phyloP scores from a whole-genome alignment of 2,797 vertebrate genomes.

The Alcedo atthis region DNA sequence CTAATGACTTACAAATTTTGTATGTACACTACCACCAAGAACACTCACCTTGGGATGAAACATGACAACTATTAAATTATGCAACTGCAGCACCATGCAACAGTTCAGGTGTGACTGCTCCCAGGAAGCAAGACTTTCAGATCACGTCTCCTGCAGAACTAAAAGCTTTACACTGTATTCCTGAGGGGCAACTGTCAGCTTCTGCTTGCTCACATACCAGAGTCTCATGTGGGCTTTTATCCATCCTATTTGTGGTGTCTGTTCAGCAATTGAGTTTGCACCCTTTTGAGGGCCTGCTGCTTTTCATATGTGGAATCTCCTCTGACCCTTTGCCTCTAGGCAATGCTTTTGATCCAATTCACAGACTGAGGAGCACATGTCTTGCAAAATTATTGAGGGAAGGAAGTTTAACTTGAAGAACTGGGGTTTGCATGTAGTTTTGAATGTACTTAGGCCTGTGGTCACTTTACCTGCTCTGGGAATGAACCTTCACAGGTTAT shows the following conservation, averaged over 20 bases:
- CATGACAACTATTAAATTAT: constrained; percentile 52
- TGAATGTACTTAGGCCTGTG: not conserved
- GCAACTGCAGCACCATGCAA: constrained; percentile 39
- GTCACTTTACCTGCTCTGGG: constrained; percentile 2
- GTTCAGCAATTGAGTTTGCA: constrained; percentile 61
- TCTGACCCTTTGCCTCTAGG: constrained; percentile 58
- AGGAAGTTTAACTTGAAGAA: constrained; percentile 60
- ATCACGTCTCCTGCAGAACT: constrained; percentile 52
- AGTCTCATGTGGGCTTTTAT: constrained; percentile 69
- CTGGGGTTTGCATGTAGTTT: constrained; percentile 20
- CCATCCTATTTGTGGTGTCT: constrained; percentile 57
- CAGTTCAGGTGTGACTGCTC: constrained; percentile 43
- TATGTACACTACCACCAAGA: not conserved
- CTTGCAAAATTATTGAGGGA: constrained; percentile 31
- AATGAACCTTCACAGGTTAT: not conserved
- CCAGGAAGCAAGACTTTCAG: constrained; percentile 59
- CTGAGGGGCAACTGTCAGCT: constrained; percentile 59
- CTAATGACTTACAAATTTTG: constrained; percentile 56
- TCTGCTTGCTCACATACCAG: constrained; percentile 57
- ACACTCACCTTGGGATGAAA: constrained; percentile 43
- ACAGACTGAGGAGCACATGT: constrained; percentile 30
- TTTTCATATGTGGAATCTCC: constrained; percentile 61
- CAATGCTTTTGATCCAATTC: constrained; percentile 59
- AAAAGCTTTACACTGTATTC: constrained; percentile 56
- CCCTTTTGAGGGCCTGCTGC: constrained; percentile 52